Evolutionary conservation across 2,888 invertebrate species (phyloP).

Genomic region (Cerceris rybyensis): DNA sequence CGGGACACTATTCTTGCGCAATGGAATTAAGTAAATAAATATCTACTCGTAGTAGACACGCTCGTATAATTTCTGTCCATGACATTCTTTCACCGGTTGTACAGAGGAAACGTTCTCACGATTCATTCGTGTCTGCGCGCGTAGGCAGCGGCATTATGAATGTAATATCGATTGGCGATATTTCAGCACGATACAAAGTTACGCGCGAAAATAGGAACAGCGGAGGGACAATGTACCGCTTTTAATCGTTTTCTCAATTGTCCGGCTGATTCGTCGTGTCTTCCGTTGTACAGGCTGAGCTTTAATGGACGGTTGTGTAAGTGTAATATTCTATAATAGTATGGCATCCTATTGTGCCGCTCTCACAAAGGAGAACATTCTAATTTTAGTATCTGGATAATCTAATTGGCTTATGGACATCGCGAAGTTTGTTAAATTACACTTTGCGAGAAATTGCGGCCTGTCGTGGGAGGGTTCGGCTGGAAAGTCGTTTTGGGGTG

Average conservation of each 20-base stretch:
- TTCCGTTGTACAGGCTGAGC: neutral
- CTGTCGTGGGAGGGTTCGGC: too few relatives aligned
- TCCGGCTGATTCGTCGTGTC: neutral
- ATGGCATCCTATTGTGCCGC: neutral
- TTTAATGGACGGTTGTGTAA: neutral
- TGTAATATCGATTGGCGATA: conserved; percentile 40
- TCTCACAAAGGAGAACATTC: neutral
- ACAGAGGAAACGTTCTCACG: conserved; percentile 39
- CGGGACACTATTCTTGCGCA: conserved; percentile 25
- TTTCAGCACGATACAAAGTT: conserved; percentile 2
- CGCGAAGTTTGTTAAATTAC: too few relatives aligned
- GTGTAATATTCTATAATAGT: neutral
- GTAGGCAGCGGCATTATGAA: conserved; percentile 38
- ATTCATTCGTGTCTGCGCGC: conserved; percentile 37
- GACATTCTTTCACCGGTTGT: conserved; percentile 48
- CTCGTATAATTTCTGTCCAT: conserved; percentile 30
- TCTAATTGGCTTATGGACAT: neutral
- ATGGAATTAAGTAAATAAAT: conserved; percentile 48
- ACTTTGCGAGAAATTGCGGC: too few relatives aligned
- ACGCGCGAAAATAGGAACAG: conserved; percentile 5
- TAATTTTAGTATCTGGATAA: neutral
- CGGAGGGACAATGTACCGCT: conserved; percentile 8
- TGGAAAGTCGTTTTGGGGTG: too few relatives aligned
- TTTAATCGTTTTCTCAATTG: neutral
- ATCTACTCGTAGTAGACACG: conserved; percentile 34